phyloP scores from a whole-genome alignment of 2,888 invertebrate species.

The Cheilosia variabilis region DNA sequence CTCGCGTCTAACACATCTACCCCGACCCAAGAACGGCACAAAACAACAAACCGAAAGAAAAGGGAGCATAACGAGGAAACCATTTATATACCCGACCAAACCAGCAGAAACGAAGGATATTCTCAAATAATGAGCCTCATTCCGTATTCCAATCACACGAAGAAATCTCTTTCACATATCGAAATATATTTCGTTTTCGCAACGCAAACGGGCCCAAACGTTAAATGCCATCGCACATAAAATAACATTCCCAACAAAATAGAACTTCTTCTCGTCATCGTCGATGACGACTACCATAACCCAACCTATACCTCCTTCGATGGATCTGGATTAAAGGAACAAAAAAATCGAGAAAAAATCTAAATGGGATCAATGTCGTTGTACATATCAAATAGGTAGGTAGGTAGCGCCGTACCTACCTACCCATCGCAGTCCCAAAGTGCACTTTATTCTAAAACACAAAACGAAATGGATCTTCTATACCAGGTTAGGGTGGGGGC shows the following conservation, averaged over 20 bases:
- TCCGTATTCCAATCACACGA: slow-evolving; percentile 75
- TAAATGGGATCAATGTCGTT: slow-evolving; percentile 75
- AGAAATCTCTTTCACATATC: slow-evolving; percentile 74
- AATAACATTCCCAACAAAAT: slow-evolving; percentile 72
- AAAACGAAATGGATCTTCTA: slow-evolving; percentile 71
- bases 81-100: slow-evolving; percentile 55
- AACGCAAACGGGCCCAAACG: slow-evolving; percentile 72
- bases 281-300: slow-evolving; percentile 22
- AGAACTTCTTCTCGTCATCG: slow-evolving; percentile 57
- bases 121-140: slow-evolving; percentile 76
- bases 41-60: slow-evolving; percentile 17
- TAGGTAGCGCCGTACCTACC: slow-evolving; percentile 53
- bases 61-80: slow-evolving; percentile 53
- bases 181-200: slow-evolving; percentile 66
- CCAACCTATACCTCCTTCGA: slow-evolving; percentile 38
- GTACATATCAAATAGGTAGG: slow-evolving; percentile 76
- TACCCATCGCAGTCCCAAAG: slow-evolving; percentile 60
- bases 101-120: slow-evolving; percentile 65
- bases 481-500: background rate
- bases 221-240: slow-evolving; percentile 74
- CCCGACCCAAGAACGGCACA: background rate
- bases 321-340: slow-evolving; percentile 65
- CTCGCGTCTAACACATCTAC: background rate
- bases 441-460: slow-evolving; percentile 75
- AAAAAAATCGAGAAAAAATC: slow-evolving; percentile 49